phyloP scores from a whole-genome alignment of 1,140 invertebrate species.

The Delia radicum region DNA sequence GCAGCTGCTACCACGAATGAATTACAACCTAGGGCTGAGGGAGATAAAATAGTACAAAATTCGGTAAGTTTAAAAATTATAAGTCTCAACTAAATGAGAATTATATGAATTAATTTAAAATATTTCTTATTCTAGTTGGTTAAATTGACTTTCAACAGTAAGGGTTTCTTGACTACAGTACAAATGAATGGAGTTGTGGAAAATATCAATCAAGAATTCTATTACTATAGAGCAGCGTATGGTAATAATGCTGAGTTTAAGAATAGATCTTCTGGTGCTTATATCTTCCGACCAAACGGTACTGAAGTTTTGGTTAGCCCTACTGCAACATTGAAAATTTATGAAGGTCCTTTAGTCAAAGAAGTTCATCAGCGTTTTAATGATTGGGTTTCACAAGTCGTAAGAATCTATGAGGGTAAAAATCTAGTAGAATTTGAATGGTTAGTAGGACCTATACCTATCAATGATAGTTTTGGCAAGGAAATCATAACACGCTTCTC shows the following conservation, averaged over 20 bases:
- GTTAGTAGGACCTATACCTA: constrained; percentile 92
- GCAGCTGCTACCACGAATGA: background rate
- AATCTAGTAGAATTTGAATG: constrained; percentile 85
- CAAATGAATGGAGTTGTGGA: constrained; percentile 50
- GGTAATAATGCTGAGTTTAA: constrained; percentile 62
- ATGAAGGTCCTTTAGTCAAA: constrained; percentile 70
- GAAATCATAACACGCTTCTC: constrained; percentile 78
- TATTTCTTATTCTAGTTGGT: constrained; percentile 23
- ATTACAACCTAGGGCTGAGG: background rate
- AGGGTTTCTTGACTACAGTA: constrained; percentile 61
- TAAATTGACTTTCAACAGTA: constrained; percentile 60
- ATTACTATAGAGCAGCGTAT: constrained; percentile 70
- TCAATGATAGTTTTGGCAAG: constrained; percentile 73
- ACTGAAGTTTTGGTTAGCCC: constrained; percentile 47
- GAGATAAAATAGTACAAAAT: constrained; percentile 22
- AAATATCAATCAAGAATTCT: constrained; percentile 69
- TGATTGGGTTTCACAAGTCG: constrained; percentile 79
- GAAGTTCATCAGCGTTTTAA: constrained; percentile 80
- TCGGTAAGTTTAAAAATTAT: constrained; percentile 25
- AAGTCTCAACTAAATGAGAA: too few species aligned
- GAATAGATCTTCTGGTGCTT: constrained; percentile 77
- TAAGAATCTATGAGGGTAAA: constrained; percentile 71
- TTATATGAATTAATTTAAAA: too few species aligned
- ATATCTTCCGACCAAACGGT: constrained; percentile 78
- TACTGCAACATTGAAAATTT: constrained; percentile 56